phyloP scores from a whole-genome alignment of 2,797 vertebrate species.

The Meda fulgida region DNA sequence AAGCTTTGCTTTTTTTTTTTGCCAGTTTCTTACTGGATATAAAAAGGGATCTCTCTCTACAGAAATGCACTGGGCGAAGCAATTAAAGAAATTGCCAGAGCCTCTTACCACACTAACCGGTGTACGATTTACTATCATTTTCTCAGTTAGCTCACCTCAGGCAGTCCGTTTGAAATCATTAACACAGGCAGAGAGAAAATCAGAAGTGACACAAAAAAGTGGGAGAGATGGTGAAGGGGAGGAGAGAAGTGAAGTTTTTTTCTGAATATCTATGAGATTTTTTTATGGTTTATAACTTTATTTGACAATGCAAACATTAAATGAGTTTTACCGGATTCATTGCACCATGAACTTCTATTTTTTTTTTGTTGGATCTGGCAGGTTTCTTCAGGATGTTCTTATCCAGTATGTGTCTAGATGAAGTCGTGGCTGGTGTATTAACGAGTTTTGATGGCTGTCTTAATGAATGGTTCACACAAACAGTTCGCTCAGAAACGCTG shows the following conservation, averaged over 20 bases:
- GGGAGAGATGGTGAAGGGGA: neutral
- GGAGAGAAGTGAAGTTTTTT: neutral
- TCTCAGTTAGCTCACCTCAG: slow-evolving; percentile 36
- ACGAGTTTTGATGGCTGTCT: no score
- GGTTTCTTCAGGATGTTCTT: neutral
- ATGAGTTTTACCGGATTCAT: neutral
- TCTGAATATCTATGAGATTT: neutral
- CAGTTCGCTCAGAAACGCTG: neutral
- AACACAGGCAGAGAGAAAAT: neutral
- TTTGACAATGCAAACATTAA: neutral
- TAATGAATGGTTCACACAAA: neutral
- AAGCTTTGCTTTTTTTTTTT: no score
- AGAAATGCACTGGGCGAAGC: neutral
- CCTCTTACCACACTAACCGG: slow-evolving; percentile 8
- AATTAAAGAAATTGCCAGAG: slow-evolving; percentile 34
- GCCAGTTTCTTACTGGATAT: neutral
- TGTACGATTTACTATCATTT: slow-evolving; percentile 42
- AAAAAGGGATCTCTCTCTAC: neutral
- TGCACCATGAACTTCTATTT: neutral
- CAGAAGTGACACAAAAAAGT: neutral
- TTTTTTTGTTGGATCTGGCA: neutral
- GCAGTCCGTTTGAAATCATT: slow-evolving; percentile 17
- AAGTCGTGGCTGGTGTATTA: no score
- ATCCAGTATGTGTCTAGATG: no score
- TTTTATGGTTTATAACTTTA: neutral